A percentile compares a stretch with the other conserved stretches of the same genome.
These are phyloP conservation scores for Chondrilla cf. caribensis DNA, from an alignment of 37 sponge, comb jelly and placozoan species.

Conservation along the genomic window DNA sequence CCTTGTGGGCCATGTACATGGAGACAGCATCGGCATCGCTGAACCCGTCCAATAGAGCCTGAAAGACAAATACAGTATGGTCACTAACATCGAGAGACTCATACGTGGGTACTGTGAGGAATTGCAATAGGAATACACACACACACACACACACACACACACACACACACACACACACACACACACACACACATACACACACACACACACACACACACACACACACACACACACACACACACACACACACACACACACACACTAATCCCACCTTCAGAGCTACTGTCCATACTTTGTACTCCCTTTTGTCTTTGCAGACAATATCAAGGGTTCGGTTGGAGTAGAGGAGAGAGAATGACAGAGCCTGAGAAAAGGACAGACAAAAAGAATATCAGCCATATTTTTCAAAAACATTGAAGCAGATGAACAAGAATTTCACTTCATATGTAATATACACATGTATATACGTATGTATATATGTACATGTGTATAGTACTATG, in stretches of 20 bases:
- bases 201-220: background rate
- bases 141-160: background rate
- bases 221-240: background rate
- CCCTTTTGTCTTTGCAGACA: constrained; percentile 77
- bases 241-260: background rate
- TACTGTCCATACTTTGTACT: constrained; percentile 79
- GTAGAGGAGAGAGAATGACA: constrained; percentile 82
- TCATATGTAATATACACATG: no score
- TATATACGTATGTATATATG: background rate
- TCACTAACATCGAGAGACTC: background rate
- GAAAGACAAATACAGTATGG: background rate
- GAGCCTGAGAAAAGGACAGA: constrained; percentile 24
- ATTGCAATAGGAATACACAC: background rate
- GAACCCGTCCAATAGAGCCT: constrained; percentile 78
- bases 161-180: background rate
- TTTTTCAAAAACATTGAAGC: no score
- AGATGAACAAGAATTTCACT: no score
- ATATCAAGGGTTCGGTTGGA: constrained; percentile 74
- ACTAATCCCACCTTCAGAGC: constrained; percentile 48
- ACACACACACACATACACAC: background rate
- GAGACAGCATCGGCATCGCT: constrained; percentile 46
- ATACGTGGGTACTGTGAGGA: background rate
- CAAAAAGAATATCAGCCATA: background rate
- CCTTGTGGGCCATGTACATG: background rate
- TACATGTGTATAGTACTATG: background rate